Evolutionary conservation across 2,797 vertebrate genomes (phyloP).

Genomic region (Callimico goeldii): DNA sequence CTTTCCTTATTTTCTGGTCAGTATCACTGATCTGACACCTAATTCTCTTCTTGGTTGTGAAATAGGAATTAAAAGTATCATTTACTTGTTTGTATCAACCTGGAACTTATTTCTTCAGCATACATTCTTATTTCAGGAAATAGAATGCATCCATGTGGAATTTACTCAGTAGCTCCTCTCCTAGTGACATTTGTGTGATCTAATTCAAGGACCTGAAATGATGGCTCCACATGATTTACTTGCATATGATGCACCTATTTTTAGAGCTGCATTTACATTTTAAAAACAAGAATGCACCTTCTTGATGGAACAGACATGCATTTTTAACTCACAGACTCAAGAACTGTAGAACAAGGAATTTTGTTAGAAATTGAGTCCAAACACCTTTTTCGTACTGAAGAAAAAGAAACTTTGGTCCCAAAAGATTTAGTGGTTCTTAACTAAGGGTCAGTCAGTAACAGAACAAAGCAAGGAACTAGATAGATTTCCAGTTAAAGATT

Average conservation of each 20-base stretch:
- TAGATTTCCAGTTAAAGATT: background rate
- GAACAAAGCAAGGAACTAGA: background rate
- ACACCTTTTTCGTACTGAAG: background rate
- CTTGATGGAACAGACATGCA: constrained; percentile 14
- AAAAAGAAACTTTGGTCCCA: background rate
- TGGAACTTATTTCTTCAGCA: constrained; percentile 32
- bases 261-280: constrained; percentile 67
- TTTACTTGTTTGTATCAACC: constrained; percentile 45
- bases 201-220: constrained; percentile 59
- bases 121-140: constrained; percentile 64
- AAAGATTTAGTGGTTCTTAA: background rate
- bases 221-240: constrained; percentile 51
- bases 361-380: constrained; percentile 42
- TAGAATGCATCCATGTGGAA: constrained; percentile 32
- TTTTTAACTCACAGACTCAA: constrained; percentile 52
- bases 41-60: constrained; percentile 51
- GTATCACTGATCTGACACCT: constrained; percentile 49
- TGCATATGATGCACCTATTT: constrained; percentile 59
- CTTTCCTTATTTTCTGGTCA: constrained; percentile 57
- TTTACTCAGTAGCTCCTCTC: constrained; percentile 55
- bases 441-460: background rate
- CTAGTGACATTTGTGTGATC: constrained; percentile 63
- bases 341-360: constrained; percentile 33
- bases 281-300: constrained; percentile 51
- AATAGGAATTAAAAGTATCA: constrained; percentile 48